Conservation (phyloP, 2,113 vertebrate genomes). For the Glaucidium brasilianum region DNA sequence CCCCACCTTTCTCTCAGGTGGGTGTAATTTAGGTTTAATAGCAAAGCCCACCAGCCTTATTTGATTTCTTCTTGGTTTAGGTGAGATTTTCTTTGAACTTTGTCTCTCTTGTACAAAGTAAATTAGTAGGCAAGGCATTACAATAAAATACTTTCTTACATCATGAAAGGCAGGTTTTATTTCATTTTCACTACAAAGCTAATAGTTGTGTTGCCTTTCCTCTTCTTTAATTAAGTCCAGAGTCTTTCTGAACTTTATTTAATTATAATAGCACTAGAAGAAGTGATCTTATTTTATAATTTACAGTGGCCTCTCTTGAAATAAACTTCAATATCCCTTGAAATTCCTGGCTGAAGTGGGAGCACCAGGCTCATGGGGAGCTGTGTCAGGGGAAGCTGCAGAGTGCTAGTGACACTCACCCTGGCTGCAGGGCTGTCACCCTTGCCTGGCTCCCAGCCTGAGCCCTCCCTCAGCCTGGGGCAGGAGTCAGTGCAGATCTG, state of each 20-base stretch:
- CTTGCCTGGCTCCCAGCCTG: neutral
- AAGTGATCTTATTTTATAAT: neutral
- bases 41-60: neutral
- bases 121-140: neutral
- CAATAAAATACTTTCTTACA: neutral
- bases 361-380: neutral
- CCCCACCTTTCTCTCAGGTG: neutral
- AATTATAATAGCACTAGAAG: neutral
- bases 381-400: neutral
- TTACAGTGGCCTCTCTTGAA: neutral
- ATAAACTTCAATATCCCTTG: neutral
- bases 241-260: slow-evolving; percentile 1
- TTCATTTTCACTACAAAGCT: slow-evolving; percentile 30
- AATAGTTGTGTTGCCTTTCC: neutral
- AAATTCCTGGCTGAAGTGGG: neutral
- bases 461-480: neutral
- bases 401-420: rapidly evolving
- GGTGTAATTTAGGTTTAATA: neutral
- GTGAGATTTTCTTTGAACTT: slow-evolving; percentile 7
- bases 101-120: neutral
- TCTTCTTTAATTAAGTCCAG: neutral
- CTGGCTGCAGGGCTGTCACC: neutral
- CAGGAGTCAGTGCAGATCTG: neutral
- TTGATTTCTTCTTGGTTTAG: neutral
- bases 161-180: neutral